Evolutionary conservation across 1,140 invertebrate species (phyloP).

Genomic region (Sinonovacula constricta): DNA sequence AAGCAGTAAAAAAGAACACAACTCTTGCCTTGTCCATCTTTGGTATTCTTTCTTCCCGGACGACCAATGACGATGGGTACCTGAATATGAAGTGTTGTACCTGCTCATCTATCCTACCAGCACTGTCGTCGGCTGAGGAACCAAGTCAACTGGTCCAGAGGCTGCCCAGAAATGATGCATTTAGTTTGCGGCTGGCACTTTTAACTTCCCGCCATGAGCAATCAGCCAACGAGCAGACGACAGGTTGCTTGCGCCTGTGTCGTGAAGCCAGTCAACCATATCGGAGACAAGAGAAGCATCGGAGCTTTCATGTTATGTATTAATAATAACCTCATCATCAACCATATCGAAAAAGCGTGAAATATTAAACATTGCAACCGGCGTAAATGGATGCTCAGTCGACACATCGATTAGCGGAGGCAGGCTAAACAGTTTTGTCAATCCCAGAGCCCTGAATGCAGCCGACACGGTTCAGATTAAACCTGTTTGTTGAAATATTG

Average conservation of each 20-base stretch:
- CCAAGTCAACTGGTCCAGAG: too few species aligned
- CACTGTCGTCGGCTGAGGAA: too few species aligned
- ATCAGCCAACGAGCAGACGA: conserved; percentile 29
- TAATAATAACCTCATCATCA: conserved; percentile 46
- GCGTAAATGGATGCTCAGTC: conserved; percentile 15
- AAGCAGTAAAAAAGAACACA: too few species aligned
- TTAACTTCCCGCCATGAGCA: conserved; percentile 30
- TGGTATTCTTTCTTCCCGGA: too few species aligned
- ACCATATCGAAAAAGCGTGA: conserved; percentile 40
- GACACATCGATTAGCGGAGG: conserved; percentile 16
- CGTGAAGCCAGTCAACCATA: not conserved
- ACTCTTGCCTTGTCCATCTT: too few species aligned
- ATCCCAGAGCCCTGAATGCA: not conserved
- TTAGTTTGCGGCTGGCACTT: conserved; percentile 9
- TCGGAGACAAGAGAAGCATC: not conserved
- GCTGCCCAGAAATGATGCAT: too few species aligned
- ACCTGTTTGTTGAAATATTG: too few species aligned
- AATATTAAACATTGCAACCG: conserved; percentile 47
- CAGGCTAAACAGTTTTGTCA: not conserved
- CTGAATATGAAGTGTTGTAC: too few species aligned
- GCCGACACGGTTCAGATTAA: too few species aligned
- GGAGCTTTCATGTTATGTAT: conserved; percentile 25
- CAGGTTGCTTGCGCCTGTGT: conserved; percentile 26
- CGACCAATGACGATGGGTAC: too few species aligned
- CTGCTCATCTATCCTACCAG: too few species aligned